A percentile compares a stretch with the other conserved stretches of the same genome.
Evolutionary conservation across 2,113 vertebrate genomes (phyloP).

Genomic region (Megaleporinus macrocephalus): DNA sequence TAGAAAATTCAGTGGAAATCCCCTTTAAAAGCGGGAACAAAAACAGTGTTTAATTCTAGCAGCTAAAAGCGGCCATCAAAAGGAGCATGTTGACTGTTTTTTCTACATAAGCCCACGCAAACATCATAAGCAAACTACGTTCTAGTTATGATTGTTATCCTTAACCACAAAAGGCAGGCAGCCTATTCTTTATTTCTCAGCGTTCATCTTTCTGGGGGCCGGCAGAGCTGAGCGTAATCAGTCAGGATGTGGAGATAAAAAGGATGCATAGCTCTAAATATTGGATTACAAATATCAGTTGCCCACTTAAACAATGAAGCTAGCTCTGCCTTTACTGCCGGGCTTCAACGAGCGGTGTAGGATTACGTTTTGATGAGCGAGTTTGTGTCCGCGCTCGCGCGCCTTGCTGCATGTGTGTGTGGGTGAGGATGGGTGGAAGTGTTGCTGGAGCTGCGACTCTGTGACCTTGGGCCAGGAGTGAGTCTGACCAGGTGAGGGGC

Average conservation of each 20-base stretch:
- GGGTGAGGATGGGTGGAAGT: slow-evolving; percentile 32
- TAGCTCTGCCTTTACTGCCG: slow-evolving; percentile 12
- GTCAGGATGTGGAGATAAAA: slow-evolving; percentile 38
- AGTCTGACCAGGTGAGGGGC: slow-evolving; percentile 61
- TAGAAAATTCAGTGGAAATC: no score
- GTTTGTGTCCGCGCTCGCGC: slow-evolving; percentile 27
- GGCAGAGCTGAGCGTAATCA: slow-evolving; percentile 18
- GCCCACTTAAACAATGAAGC: slow-evolving; percentile 23
- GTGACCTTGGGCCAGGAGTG: slow-evolving; percentile 52
- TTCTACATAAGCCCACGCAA: no score
- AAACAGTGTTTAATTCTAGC: no score
- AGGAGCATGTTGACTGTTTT: no score
- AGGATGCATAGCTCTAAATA: slow-evolving; percentile 23
- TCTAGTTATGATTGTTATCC: no score
- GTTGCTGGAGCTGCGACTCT: slow-evolving; percentile 30
- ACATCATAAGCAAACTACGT: no score
- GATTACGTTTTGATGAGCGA: slow-evolving; percentile 33
- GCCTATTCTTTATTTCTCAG: no score
- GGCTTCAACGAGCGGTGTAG: slow-evolving; percentile 23
- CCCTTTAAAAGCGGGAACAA: no score
- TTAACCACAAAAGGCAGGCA: no score
- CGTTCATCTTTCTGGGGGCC: background rate
- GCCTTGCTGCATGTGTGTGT: slow-evolving; percentile 23
- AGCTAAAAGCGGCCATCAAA: no score
- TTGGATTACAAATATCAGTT: slow-evolving; percentile 21